Evolutionary conservation across 2,113 vertebrate genomes (phyloP).

Genomic region (Chelonoidis abingdonii): DNA sequence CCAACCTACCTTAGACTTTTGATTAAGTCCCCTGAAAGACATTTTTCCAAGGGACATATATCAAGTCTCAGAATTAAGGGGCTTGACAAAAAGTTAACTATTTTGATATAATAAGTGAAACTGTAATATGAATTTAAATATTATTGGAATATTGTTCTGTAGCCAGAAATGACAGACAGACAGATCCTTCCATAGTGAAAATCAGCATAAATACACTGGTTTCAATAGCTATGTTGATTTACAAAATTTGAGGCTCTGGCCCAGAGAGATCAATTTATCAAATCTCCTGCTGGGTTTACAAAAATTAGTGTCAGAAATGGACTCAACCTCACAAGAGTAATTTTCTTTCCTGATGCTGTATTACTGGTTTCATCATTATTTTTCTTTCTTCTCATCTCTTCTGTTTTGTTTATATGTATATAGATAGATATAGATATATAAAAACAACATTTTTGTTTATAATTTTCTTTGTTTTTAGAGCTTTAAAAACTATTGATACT

Average conservation of each 20-base stretch:
- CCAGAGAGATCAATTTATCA: not conserved
- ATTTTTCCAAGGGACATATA: not conserved
- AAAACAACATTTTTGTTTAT: not conserved
- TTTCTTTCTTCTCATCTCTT: not conserved
- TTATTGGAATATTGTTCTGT: slow-evolving; percentile 1
- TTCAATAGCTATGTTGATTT: not conserved
- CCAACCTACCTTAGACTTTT: not conserved
- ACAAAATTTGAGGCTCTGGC: not conserved
- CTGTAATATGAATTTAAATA: not conserved
- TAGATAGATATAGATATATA: too few species aligned
- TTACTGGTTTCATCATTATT: not conserved
- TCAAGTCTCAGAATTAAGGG: not conserved
- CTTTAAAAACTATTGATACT: slow-evolving; percentile 91
- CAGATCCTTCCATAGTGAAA: not conserved
- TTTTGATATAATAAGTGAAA: not conserved
- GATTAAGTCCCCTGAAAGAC: not conserved
- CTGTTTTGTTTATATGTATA: not conserved
- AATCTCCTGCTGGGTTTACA: not conserved
- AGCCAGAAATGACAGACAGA: not conserved
- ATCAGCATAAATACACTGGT: not conserved
- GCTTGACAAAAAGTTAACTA: not conserved
- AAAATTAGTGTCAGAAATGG: not conserved
- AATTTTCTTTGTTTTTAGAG: slow-evolving; percentile 79
- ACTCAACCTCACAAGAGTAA: not conserved
- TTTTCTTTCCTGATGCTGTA: not conserved